These are phyloP conservation scores for Argynnis bischoffii DNA, from an alignment of 2,888 invertebrate species.

Conservation along the genomic window DNA sequence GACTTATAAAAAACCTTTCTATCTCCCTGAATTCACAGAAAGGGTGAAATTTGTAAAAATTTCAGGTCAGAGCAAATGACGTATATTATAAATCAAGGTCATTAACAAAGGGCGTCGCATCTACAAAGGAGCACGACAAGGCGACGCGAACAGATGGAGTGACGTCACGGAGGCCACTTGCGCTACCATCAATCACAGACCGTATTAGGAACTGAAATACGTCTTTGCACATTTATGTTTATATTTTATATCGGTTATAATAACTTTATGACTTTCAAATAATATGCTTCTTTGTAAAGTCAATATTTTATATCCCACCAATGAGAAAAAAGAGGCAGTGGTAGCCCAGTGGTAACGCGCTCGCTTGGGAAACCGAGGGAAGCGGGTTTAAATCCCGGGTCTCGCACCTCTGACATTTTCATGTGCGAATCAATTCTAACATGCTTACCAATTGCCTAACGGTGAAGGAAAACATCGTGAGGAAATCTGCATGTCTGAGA, in stretches of 20 bases:
- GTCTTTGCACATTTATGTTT: background rate
- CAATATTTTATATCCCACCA: too few relatives aligned
- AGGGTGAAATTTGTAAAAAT: slow-evolving; percentile 8
- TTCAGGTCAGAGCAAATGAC: slow-evolving; percentile 6
- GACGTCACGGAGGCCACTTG: slow-evolving; percentile 38
- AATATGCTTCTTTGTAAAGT: too few relatives aligned
- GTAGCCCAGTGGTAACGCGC: too few relatives aligned
- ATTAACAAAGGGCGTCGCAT: slow-evolving; percentile 44
- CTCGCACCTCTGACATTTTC: too few relatives aligned
- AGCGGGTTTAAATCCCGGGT: too few relatives aligned
- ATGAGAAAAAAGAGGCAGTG: too few relatives aligned
- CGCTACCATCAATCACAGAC: slow-evolving; percentile 25
- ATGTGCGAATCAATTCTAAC: too few relatives aligned
- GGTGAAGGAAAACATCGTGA: too few relatives aligned
- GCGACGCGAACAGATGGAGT: slow-evolving; percentile 46
- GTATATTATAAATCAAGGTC: slow-evolving; percentile 46
- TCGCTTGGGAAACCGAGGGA: too few relatives aligned
- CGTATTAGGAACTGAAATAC: slow-evolving; percentile 37
- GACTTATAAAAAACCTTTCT: background rate
- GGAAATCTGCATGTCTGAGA: too few relatives aligned
- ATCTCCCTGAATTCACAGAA: background rate
- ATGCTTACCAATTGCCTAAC: too few relatives aligned
- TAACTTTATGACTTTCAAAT: too few relatives aligned
- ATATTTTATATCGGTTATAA: background rate
- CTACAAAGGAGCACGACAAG: slow-evolving; percentile 42